Conservation (phyloP, 2,888 invertebrate species). For the Lymantria dispar region DNA sequence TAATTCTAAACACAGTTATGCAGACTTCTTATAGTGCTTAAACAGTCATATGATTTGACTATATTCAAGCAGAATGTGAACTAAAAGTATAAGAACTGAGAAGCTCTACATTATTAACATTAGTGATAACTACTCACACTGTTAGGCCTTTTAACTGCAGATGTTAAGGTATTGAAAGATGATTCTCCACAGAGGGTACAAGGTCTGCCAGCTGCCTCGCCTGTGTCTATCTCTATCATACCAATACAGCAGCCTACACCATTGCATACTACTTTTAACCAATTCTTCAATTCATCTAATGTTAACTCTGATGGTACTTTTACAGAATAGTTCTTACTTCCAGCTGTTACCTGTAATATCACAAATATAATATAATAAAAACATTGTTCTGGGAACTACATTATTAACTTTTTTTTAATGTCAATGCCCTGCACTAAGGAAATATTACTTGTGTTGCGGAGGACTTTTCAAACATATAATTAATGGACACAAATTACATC, state of each 20-base stretch:
- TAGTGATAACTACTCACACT: constrained; percentile 46
- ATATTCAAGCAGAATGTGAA: too few relatives aligned
- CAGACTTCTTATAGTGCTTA: too few relatives aligned
- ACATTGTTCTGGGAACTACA: background rate
- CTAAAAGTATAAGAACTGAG: too few relatives aligned
- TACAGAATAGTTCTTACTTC: constrained; percentile 76
- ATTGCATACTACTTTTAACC: constrained; percentile 75
- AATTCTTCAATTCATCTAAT: constrained; percentile 72
- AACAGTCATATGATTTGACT: too few relatives aligned
- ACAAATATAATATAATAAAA: background rate
- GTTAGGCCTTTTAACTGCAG: constrained; percentile 60
- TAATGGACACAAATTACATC: too few relatives aligned
- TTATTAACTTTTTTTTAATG: too few relatives aligned
- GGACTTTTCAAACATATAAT: too few relatives aligned
- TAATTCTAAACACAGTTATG: too few relatives aligned
- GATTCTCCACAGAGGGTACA: constrained; percentile 72
- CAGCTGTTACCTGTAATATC: constrained; percentile 58
- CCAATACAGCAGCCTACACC: constrained; percentile 81
- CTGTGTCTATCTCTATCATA: constrained; percentile 77
- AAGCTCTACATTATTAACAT: background rate
- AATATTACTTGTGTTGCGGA: too few relatives aligned
- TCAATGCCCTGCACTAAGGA: too few relatives aligned
- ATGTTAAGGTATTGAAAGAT: constrained; percentile 46
- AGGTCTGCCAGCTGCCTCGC: constrained; percentile 67
- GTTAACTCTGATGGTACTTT: constrained; percentile 79